Base-by-base conservation (phyloP, 2,113 vertebrate species). In the Carassius auratus region DNA sequence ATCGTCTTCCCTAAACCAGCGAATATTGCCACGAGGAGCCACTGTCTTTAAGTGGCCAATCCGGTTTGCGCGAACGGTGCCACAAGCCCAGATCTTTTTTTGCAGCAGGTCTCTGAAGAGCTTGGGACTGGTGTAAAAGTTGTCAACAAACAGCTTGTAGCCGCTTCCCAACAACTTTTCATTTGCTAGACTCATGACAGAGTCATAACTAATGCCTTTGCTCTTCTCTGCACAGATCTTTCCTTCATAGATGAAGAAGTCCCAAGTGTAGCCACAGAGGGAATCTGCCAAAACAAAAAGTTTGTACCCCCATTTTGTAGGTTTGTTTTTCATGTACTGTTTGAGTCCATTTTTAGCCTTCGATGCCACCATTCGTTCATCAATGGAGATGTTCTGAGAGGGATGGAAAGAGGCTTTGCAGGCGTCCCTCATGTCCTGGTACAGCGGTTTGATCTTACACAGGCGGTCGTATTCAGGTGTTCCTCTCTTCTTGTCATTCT, bases 231-330 rank as follows among this genome's bases (percentile, higher is more conserved):
- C 10, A 5, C 19, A 38, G 9, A 14, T 3, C 12, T 81, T 84
- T 12, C 87, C 84, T 13, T 76, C 45, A 50, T 71, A 71, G 21
- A 71, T 71, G 68, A 71, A 71, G 68, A 71, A 71, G 33, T 71
- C 68, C 68, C 68, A 83, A 0, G 85, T 80, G 76, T 88, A 88
- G 59, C 84, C 87, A 62, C 30, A 84, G 42, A n/a, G 17, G 8
- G 76, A 78, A 78, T 78, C 76, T n/a, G 76, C 55, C 55, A 78
- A 33, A 8, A 78, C 76, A 13, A 38, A 78, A 8, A 78, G 76
- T 61, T 78, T 78, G 76, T 78, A 61, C 19, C 76, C n/a, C 76
- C 76, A 78, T 78, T n/a, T 59, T n/a, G 76, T 78, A 3, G 76
- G 76, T 78, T 78, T 78, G 55, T 78, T 78, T 21, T 78, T 78